A percentile compares a stretch with the other conserved stretches of the same genome.
Evolutionary conservation across 2,113 vertebrate genomes (phyloP).

Genomic region (Phocoena sinus): DNA sequence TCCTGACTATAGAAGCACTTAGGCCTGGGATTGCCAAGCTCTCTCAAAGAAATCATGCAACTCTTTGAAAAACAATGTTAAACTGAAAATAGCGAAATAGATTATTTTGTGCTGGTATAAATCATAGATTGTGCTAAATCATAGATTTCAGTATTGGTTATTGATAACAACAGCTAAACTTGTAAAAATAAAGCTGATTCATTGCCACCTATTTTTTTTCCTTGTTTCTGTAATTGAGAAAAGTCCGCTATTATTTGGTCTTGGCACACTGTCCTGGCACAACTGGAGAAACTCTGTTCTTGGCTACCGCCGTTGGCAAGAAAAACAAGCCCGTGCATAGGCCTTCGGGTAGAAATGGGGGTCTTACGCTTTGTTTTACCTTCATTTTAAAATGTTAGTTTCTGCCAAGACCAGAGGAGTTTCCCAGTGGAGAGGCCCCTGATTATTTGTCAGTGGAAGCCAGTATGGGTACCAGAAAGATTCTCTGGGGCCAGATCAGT

Average conservation of each 20-base stretch:
- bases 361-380: conserved; percentile 57
- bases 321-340: background rate
- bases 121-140: background rate
- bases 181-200: conserved; percentile 33
- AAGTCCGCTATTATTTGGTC: conserved; percentile 57
- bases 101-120: background rate
- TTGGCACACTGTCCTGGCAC: conserved; percentile 51
- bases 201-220: background rate
- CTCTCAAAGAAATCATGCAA: background rate
- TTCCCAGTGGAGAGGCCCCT: conserved; percentile 33
- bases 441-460: conserved; percentile 21
- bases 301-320: conserved; percentile 53
- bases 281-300: conserved; percentile 52
- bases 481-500: conserved; percentile 38
- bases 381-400: conserved; percentile 41
- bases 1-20: background rate
- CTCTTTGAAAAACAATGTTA: conserved; percentile 40
- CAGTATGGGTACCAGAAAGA: background rate
- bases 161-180: conserved; percentile 10
- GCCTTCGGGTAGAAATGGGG: conserved; percentile 18
- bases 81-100: background rate
- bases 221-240: conserved; percentile 59
- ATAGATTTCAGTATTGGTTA: background rate
- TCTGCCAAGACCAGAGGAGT: conserved; percentile 49
- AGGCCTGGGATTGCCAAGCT: background rate